Evolutionary conservation across 2,113 vertebrate species (phyloP).

Genomic region (Clinocottus analis): DNA sequence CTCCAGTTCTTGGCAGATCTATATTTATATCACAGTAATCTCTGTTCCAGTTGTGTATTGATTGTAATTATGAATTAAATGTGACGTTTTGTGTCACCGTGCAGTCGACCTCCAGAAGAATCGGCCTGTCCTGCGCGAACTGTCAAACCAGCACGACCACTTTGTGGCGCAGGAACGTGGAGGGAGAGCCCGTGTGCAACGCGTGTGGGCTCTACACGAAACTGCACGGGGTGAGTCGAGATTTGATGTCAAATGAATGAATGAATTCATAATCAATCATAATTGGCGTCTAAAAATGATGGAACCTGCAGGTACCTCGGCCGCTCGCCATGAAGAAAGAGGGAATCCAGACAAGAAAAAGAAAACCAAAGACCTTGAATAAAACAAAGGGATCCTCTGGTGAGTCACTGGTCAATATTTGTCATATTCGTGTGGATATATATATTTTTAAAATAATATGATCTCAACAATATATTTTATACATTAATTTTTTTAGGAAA

Average conservation of each 20-base stretch:
- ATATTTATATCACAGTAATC: not conserved
- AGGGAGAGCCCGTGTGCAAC: slow-evolving; percentile 98
- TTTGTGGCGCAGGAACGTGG: slow-evolving; percentile 96
- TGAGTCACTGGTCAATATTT: slow-evolving; percentile 63
- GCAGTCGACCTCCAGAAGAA: slow-evolving; percentile 94
- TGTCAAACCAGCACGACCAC: slow-evolving; percentile 98
- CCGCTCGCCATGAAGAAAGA: slow-evolving; percentile 99
- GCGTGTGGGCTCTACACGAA: slow-evolving; percentile 99
- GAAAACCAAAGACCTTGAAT: slow-evolving; percentile 98
- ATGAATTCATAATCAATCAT: not conserved
- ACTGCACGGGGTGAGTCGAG: slow-evolving; percentile 90
- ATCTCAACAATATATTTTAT: not conserved
- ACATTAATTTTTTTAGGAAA: slow-evolving; percentile 82
- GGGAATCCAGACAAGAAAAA: slow-evolving; percentile 98
- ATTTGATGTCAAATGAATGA: not conserved
- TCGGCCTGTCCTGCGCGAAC: slow-evolving; percentile 97
- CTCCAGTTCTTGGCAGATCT: slow-evolving; percentile 1
- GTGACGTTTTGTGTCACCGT: slow-evolving; percentile 10
- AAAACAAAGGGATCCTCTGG: slow-evolving; percentile 95
- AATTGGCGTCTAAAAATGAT: not conserved
- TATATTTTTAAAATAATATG: too few species aligned
- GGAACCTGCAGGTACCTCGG: slow-evolving; percentile 93
- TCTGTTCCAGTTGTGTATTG: not conserved
- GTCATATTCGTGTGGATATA: not conserved
- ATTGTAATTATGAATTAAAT: not conserved